These are phyloP conservation scores for Micromesistius poutassou DNA, from an alignment of 2,797 vertebrate species.

Conservation along the genomic window DNA sequence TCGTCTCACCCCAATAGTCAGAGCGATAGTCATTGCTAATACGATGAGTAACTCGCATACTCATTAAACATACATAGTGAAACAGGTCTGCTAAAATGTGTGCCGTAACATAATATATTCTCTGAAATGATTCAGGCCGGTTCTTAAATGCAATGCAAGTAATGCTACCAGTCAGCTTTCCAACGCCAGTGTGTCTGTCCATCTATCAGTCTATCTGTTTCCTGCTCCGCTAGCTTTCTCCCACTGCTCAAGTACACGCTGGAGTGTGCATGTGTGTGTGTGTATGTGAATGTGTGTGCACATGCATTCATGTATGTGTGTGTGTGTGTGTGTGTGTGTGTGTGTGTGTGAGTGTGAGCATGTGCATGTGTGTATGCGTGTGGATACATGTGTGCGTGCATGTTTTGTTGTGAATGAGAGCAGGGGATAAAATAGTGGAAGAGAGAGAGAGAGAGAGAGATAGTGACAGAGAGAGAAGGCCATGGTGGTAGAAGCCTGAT, in stretches of 20 bases:
- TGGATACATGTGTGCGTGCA: background rate
- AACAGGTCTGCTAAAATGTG: background rate
- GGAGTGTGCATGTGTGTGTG: background rate
- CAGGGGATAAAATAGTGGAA: background rate
- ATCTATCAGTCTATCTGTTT: slow-evolving; percentile 28
- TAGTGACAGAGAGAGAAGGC: slow-evolving; percentile 15
- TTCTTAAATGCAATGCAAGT: slow-evolving; percentile 23
- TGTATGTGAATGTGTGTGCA: background rate
- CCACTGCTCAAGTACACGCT: background rate
- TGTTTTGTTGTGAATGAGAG: background rate
- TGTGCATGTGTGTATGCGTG: background rate
- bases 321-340: background rate
- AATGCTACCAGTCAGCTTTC: slow-evolving; percentile 42
- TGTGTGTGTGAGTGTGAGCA: background rate
- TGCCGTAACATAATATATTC: background rate
- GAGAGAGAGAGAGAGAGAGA: background rate
- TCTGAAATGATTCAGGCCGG: background rate
- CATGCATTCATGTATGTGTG: background rate
- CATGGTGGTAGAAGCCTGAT: slow-evolving; percentile 55
- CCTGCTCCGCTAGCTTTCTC: background rate
- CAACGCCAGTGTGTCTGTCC: background rate
- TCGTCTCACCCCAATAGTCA: background rate
- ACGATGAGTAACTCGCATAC: background rate
- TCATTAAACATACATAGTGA: background rate
- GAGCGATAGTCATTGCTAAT: background rate